Percentiles rank a stretch among this genome's conserved stretches.
These are phyloP conservation scores for Centroberyx gerrardi DNA, from an alignment of 2,797 vertebrate genomes.

Conservation along the genomic window DNA sequence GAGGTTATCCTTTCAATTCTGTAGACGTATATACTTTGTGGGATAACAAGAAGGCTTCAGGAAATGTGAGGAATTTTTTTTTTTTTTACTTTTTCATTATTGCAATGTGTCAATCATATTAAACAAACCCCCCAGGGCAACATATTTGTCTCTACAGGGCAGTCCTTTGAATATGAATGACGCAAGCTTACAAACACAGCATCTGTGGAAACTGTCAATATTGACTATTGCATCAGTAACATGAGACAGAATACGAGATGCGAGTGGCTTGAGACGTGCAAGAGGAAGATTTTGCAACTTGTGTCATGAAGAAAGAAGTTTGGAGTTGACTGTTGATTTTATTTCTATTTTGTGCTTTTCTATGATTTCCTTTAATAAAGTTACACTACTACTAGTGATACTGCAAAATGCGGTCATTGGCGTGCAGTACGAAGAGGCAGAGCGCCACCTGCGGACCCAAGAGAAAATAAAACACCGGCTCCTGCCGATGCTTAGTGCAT, in stretches of 20 bases:
- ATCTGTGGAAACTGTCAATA: constrained; percentile 49
- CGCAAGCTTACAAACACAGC: constrained; percentile 51
- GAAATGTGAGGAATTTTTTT: not conserved
- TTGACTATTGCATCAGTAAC: constrained; percentile 64
- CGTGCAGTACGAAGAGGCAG: no score
- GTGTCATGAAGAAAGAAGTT: constrained; percentile 27
- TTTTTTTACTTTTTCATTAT: constrained; percentile 15
- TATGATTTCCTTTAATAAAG: not conserved
- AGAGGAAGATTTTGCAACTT: constrained; percentile 43
- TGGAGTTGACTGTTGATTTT: not conserved
- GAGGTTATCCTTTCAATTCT: not conserved
- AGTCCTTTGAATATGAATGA: constrained; percentile 54
- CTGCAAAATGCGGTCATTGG: no score
- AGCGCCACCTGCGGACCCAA: no score
- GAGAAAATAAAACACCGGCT: no score
- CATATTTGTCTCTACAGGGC: constrained; percentile 36
- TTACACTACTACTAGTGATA: not conserved
- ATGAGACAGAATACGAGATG: constrained; percentile 66
- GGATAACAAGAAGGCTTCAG: not conserved
- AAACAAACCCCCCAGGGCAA: constrained; percentile 33
- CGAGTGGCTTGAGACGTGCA: constrained; percentile 22
- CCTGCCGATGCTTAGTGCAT: no score
- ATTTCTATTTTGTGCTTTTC: not conserved
- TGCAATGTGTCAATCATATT: constrained; percentile 39
- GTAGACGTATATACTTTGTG: not conserved